Conservation (phyloP, 2,888 invertebrate species). For the Agriotes lineatus region DNA sequence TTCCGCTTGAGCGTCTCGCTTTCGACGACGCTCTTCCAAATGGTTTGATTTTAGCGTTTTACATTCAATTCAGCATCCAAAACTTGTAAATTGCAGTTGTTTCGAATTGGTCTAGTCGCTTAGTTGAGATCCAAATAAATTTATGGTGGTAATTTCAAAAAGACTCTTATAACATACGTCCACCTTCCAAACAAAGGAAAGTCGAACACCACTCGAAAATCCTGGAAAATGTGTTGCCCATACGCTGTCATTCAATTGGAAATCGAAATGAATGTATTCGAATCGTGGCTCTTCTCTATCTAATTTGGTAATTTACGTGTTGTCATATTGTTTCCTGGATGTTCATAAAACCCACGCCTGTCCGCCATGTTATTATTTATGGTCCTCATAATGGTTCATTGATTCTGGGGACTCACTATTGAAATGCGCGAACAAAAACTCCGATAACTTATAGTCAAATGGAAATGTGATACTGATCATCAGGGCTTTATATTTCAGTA, state of each 20-base stretch:
- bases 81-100: not conserved
- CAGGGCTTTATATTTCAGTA: slow-evolving; percentile 55
- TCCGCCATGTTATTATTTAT: slow-evolving; percentile 62
- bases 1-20: slow-evolving; percentile 41
- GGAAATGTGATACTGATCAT: slow-evolving; percentile 59
- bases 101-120: not conserved
- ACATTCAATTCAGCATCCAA: not conserved
- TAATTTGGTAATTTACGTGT: slow-evolving; percentile 59
- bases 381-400: slow-evolving; percentile 64
- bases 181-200: no score
- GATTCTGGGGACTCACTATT: slow-evolving; percentile 63
- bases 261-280: slow-evolving; percentile 27
- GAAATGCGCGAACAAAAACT: slow-evolving; percentile 62
- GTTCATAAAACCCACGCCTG: slow-evolving; percentile 59
- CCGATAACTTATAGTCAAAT: slow-evolving; percentile 60
- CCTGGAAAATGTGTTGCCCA: not conserved
- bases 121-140: no score
- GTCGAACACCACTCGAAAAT: no score
- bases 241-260: slow-evolving; percentile 28
- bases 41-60: slow-evolving; percentile 34
- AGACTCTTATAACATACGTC: no score
- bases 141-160: no score
- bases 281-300: slow-evolving; percentile 46
- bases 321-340: slow-evolving; percentile 61
- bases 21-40: slow-evolving; percentile 42